Evolutionary conservation across 2,113 vertebrate genomes (phyloP), one percentile per base, ranked within the genome.

Genomic region (Balaeniceps rex): DNA sequence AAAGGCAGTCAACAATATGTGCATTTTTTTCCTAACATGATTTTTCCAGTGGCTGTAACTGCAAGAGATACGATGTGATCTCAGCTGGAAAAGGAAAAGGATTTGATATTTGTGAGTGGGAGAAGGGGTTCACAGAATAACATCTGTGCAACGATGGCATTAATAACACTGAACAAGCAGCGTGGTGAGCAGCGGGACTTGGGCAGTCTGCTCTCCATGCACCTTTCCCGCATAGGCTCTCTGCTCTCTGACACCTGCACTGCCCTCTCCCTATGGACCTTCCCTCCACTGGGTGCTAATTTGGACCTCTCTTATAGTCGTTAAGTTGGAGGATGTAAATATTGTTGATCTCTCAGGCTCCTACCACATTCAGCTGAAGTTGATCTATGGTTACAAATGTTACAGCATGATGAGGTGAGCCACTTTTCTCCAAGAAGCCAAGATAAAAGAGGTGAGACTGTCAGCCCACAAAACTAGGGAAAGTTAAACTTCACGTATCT

Each of bases 381-480:
- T 92, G 80, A 79, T 82, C 81, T 61, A 57, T 52, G 61, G 69
- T 94, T 87, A 95, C 91, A 84, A 95, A 84, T 44, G 51, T 87
- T 81, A n/a, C 40, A 70, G 83, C 55, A 12, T 26, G 91, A 96
- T 88, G 93, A 95, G 83, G 88, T 92, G 94, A 96, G 68, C 82
- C 60, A 70, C 75, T 83, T 83, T 90, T 75, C 91, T 85, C 77
- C 82, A 75, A 74, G 90, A 96, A 93, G 65, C 87, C 69, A 85
- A 93, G 94, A 96, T 95, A 83, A 96, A 97, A 96, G 92, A 94
- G 79, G 83, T 90, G 85, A 96, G 85, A 92, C 76, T 94, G 92
- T 92, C 90, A 95, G 93, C 95, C 97, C 96, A 92, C 79, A 93
- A 95, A 96, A 85, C 93, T 88, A 89, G 77, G 90, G 90, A 89